These are phyloP conservation scores for Myotis daubentonii DNA, from an alignment of 2,797 vertebrate species.

Conservation along the genomic window DNA sequence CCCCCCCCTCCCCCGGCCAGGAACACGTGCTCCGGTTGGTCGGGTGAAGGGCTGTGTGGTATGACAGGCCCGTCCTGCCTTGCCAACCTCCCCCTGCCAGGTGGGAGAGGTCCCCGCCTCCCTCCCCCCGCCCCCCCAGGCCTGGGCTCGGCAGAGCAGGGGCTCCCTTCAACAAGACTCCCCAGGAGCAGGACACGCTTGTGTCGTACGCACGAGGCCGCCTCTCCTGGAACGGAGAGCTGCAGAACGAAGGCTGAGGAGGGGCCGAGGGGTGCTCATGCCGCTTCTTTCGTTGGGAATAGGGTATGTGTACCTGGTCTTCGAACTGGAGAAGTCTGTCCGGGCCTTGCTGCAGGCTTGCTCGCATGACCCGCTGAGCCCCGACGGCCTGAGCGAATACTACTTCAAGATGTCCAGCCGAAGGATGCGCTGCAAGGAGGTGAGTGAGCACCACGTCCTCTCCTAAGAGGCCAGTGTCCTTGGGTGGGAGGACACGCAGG, in stretches of 20 bases:
- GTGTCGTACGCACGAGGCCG: background rate
- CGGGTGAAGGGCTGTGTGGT: background rate
- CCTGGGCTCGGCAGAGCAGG: background rate
- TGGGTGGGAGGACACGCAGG: background rate
- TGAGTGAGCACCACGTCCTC: constrained; percentile 79
- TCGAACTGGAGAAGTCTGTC: constrained; percentile 98
- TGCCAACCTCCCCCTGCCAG: background rate
- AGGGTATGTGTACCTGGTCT: constrained; percentile 99
- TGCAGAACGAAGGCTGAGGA: background rate
- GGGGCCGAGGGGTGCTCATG: background rate
- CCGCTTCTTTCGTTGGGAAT: background rate
- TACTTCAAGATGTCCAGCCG: constrained; percentile 99
- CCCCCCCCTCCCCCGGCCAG: no score
- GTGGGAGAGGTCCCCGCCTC: background rate
- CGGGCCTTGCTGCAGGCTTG: constrained; percentile 95
- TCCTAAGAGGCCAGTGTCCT: background rate
- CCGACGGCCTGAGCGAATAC: constrained; percentile 94
- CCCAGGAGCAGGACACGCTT: background rate
- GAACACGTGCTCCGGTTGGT: background rate
- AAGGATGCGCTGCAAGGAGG: constrained; percentile 99
- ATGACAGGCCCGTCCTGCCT: background rate
- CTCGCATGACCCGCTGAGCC: constrained; percentile 95
- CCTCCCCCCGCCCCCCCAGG: no score
- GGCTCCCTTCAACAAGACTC: background rate
- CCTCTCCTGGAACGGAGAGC: background rate